Conservation (phyloP, 2,888 invertebrate species). For the Heliothis peltigera region DNA sequence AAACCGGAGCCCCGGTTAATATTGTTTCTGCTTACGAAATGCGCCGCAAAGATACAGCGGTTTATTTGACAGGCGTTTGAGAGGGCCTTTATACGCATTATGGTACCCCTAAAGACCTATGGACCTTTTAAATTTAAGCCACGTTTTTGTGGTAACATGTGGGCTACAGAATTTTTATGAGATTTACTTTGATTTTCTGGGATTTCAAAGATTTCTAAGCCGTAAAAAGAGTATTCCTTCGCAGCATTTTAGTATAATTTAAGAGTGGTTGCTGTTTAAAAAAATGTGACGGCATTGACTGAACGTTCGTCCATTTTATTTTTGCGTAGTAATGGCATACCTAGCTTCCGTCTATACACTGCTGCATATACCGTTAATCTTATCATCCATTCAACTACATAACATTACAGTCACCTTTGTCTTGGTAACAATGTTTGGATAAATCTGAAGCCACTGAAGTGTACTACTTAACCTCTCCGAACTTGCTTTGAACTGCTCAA, state of each 20-base stretch:
- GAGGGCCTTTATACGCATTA: conserved; percentile 41
- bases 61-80: conserved; percentile 67
- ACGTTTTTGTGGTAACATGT: conserved; percentile 27
- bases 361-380: no score
- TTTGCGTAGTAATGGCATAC: no score
- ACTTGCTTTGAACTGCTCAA: neutral
- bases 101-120: conserved; percentile 4
- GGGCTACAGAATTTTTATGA: neutral
- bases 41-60: conserved; percentile 55
- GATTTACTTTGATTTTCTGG: neutral
- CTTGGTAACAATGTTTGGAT: neutral
- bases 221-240: no score
- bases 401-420: neutral
- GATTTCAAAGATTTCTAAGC: neutral
- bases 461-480: neutral
- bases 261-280: no score
- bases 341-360: no score
- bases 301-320: no score
- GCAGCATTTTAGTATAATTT: no score
- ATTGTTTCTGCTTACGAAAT: conserved; percentile 69
- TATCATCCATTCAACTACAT: neutral
- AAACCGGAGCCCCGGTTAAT: conserved; percentile 65
- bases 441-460: conserved; percentile 17
- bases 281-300: no score
- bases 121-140: conserved; percentile 34